A percentile compares a stretch with the other conserved stretches of the same genome.
Conservation (phyloP, 2,113 vertebrate genomes). For the Spizaetus ornatus region DNA sequence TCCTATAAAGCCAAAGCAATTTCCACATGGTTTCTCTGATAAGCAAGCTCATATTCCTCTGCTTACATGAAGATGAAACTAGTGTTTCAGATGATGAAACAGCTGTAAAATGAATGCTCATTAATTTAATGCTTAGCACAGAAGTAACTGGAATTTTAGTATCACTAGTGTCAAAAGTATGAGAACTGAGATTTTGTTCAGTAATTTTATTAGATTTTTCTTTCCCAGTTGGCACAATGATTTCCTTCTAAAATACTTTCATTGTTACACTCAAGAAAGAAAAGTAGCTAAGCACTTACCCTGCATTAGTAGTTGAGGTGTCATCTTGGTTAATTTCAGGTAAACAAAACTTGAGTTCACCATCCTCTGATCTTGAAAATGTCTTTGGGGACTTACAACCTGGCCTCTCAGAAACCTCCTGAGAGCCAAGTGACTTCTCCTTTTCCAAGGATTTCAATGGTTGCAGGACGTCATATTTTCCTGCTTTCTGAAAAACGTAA, state of each 20-base stretch:
- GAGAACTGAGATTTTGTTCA: background rate
- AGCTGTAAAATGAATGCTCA: background rate
- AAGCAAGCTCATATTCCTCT: background rate
- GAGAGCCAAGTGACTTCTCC: background rate
- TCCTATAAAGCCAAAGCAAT: background rate
- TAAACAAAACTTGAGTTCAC: background rate
- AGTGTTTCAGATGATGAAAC: background rate
- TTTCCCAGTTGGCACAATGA: background rate
- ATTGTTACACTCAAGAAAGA: background rate
- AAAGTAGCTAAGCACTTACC: constrained; percentile 46
- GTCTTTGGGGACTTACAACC: background rate
- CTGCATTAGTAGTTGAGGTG: background rate
- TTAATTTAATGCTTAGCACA: background rate
- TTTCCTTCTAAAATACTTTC: background rate
- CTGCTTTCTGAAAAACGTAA: constrained; percentile 37
- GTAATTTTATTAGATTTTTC: background rate
- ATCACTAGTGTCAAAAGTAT: background rate
- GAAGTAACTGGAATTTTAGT: background rate
- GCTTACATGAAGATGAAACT: background rate
- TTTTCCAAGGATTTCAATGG: background rate
- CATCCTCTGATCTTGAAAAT: background rate
- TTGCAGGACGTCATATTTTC: background rate
- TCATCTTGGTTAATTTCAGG: background rate
- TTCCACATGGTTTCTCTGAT: background rate
- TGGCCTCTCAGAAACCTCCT: background rate